Conservation (phyloP, 2,113 vertebrate genomes). For the Cathartes aura region DNA sequence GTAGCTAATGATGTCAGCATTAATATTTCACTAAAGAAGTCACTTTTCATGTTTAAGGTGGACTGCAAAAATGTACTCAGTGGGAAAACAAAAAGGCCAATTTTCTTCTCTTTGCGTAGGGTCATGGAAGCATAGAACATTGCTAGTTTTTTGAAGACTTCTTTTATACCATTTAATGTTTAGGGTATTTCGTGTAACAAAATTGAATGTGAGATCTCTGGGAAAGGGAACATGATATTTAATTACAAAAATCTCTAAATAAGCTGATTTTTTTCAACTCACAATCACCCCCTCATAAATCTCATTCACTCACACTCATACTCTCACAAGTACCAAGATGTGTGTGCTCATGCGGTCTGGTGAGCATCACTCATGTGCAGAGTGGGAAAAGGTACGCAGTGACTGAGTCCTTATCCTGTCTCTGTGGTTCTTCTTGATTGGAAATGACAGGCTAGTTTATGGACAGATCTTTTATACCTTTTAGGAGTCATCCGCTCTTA, state of each 20-base stretch:
- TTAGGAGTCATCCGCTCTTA: background rate
- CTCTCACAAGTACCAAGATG: background rate
- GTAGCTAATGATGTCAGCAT: background rate
- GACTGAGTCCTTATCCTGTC: background rate
- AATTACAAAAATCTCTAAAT: background rate
- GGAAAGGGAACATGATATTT: background rate
- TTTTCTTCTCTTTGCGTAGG: background rate
- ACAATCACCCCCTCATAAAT: background rate
- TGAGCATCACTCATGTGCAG: background rate
- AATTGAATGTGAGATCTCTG: background rate
- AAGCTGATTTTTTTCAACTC: background rate
- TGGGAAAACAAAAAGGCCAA: background rate
- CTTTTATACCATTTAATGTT: background rate
- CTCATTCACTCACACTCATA: background rate
- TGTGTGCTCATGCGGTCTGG: background rate
- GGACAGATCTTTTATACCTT: background rate
- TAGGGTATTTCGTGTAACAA: background rate
- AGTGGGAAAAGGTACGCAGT: background rate
- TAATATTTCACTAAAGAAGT: slow-evolving; percentile 10
- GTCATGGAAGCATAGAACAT: background rate
- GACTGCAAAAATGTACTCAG: background rate
- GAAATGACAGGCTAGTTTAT: background rate
- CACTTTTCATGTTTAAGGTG: background rate
- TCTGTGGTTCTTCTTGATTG: background rate
- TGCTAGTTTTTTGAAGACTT: background rate